Conservation (phyloP, 1,140 invertebrate genomes). For the Drosophila chauvacae region DNA sequence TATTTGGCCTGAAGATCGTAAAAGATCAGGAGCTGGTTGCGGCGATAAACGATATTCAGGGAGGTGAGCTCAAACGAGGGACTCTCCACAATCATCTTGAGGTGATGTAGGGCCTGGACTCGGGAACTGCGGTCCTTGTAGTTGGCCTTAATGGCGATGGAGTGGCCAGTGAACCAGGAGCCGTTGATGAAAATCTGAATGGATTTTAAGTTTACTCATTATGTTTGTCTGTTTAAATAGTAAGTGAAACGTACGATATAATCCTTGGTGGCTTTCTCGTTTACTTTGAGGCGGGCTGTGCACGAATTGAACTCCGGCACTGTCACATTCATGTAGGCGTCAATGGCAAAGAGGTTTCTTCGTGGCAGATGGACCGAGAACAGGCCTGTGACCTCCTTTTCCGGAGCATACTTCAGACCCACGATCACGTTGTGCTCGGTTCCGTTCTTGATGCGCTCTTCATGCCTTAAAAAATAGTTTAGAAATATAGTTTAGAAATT, state of each 20-base stretch:
- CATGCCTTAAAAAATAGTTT: constrained; percentile 54
- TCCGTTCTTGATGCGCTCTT: constrained; percentile 82
- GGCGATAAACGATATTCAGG: constrained; percentile 87
- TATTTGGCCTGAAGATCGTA: constrained; percentile 75
- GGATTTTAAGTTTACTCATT: not conserved
- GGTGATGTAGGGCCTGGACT: constrained; percentile 86
- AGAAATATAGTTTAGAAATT: not conserved
- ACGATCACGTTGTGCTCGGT: constrained; percentile 83
- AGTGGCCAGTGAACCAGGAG: constrained; percentile 92
- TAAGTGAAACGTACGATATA: constrained; percentile 85
- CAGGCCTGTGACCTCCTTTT: constrained; percentile 87
- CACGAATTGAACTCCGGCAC: constrained; percentile 88
- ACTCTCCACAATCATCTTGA: constrained; percentile 89
- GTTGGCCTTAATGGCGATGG: constrained; percentile 88
- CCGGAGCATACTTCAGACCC: constrained; percentile 83
- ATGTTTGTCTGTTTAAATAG: not conserved
- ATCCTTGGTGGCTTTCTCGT: constrained; percentile 86
- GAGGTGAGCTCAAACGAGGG: constrained; percentile 89
- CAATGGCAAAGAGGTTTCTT: constrained; percentile 86
- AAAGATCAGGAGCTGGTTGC: constrained; percentile 81
- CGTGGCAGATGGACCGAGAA: constrained; percentile 86
- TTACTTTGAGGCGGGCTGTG: constrained; percentile 86
- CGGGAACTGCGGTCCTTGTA: constrained; percentile 89
- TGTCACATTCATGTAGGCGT: constrained; percentile 87
- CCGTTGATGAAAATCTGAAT: constrained; percentile 88